These are phyloP conservation scores for Neoarius graeffei DNA, from an alignment of 2,113 vertebrate genomes.

Conservation along the genomic window DNA sequence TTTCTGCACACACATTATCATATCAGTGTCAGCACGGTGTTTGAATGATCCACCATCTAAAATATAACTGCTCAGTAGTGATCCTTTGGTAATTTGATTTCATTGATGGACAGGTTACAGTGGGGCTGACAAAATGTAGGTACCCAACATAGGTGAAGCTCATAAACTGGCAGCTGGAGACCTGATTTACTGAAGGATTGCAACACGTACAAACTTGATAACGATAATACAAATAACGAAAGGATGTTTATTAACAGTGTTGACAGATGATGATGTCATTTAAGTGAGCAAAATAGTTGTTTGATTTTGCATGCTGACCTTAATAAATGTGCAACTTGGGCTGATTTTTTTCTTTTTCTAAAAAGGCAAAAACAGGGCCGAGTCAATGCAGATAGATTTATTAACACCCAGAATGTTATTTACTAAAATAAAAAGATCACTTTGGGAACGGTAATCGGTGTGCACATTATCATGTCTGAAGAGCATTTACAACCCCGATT, in stretches of 20 bases:
- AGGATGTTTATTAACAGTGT: neutral
- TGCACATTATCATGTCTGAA: neutral
- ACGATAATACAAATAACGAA: neutral
- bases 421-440: neutral
- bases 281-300: neutral
- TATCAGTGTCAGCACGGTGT: neutral
- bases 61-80: neutral
- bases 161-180: neutral
- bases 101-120: neutral
- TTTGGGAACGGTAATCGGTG: neutral
- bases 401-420: neutral
- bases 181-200: neutral
- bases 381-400: neutral
- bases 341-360: neutral
- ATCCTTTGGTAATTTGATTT: neutral
- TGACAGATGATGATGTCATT: neutral
- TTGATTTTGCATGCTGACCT: neutral
- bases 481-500: too few species aligned
- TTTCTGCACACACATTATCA: neutral
- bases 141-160: neutral
- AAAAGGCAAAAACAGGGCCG: neutral
- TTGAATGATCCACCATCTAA: neutral
- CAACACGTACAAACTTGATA: neutral
- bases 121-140: neutral
- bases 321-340: neutral